Evolutionary conservation across 2,888 invertebrate species (phyloP).

Genomic region (Halictus ligatus): DNA sequence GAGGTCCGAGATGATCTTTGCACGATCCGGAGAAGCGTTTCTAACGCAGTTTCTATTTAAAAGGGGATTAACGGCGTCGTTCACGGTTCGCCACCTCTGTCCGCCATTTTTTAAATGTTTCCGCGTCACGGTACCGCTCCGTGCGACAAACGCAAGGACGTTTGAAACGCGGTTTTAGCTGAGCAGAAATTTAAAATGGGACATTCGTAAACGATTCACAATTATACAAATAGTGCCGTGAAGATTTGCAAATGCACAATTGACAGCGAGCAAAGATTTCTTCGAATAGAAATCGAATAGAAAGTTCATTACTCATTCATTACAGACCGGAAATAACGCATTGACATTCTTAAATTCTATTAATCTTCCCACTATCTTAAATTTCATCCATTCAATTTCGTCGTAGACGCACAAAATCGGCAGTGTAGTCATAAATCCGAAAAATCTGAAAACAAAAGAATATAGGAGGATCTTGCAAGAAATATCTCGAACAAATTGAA

Average conservation of each 20-base stretch:
- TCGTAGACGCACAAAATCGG: too few species aligned
- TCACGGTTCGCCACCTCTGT: slow-evolving; percentile 7
- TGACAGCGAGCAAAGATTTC: too few species aligned
- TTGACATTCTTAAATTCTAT: too few species aligned
- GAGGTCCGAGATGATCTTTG: not conserved
- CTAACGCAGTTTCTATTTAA: not conserved
- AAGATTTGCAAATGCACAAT: too few species aligned
- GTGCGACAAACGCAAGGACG: slow-evolving; percentile 1
- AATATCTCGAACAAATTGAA: not conserved
- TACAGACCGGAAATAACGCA: too few species aligned
- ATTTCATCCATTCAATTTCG: too few species aligned
- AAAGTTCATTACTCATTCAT: too few species aligned
- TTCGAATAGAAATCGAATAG: too few species aligned
- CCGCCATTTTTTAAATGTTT: slow-evolving; percentile 12
- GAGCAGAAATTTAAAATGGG: not conserved
- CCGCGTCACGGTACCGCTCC: slow-evolving; percentile 1
- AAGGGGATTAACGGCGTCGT: not conserved
- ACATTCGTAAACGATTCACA: too few species aligned
- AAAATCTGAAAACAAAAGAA: not conserved
- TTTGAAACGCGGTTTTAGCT: not conserved
- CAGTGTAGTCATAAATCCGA: too few species aligned
- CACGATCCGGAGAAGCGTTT: not conserved
- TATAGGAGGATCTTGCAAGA: not conserved
- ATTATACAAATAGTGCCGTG: too few species aligned
- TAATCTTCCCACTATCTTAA: too few species aligned